phyloP scores from a whole-genome alignment of 2,888 invertebrate genomes.

The Eupsilia transversa region DNA sequence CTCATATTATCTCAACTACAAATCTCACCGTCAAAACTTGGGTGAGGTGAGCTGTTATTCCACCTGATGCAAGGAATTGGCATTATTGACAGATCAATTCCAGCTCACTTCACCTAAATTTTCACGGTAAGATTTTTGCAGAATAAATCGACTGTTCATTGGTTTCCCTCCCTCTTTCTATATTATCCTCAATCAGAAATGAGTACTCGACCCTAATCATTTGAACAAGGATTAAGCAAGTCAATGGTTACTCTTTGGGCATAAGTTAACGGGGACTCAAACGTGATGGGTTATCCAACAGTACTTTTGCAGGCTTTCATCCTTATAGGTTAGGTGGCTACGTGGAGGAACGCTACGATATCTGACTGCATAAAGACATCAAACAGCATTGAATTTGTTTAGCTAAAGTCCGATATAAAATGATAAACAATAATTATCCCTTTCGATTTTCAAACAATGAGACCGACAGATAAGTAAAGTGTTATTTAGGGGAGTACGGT shows the following conservation, averaged over 20 bases:
- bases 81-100: not conserved
- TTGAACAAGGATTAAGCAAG: not conserved
- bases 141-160: not conserved
- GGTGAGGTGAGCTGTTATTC: no score
- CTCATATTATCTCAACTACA: not conserved
- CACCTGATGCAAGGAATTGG: no score
- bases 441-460: not conserved
- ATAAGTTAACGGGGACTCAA: slow-evolving; percentile 30
- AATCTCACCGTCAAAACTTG: not conserved
- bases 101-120: not conserved
- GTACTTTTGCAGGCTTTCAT: slow-evolving; percentile 23
- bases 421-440: not conserved
- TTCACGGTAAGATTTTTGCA: not conserved
- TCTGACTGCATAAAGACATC: slow-evolving; percentile 14
- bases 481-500: not conserved
- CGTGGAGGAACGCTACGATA: slow-evolving; percentile 14
- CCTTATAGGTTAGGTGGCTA: slow-evolving; percentile 30
- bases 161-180: not conserved
- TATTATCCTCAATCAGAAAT: slow-evolving; percentile 10
- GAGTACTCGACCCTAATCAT: not conserved
- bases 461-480: not conserved
- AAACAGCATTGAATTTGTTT: slow-evolving; percentile 10
- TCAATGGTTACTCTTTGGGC: not conserved
- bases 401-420: not conserved
- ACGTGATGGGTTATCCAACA: slow-evolving; percentile 52